These are phyloP conservation scores for Bovichtus variegatus DNA, from an alignment of 2,797 vertebrate genomes.

Conservation along the genomic window DNA sequence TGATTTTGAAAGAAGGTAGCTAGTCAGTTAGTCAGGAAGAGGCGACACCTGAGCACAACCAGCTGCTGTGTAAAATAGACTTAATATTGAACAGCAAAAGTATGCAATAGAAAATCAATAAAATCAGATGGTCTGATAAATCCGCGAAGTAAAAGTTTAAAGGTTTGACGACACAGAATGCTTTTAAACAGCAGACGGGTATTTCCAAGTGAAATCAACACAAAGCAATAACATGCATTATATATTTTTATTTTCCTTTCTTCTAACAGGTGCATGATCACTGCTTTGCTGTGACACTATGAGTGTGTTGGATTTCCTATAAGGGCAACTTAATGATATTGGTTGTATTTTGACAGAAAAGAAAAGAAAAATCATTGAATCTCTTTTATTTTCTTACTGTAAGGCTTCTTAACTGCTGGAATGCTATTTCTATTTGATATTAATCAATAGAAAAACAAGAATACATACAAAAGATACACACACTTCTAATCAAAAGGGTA, in stretches of 20 bases:
- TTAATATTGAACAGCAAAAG: neutral
- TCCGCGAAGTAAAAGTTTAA: neutral
- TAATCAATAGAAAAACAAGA: neutral
- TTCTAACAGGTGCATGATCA: neutral
- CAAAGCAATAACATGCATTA: neutral
- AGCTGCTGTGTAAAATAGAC: conserved; percentile 14
- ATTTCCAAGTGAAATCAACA: neutral
- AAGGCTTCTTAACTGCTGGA: conserved; percentile 9
- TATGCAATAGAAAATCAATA: neutral
- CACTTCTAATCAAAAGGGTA: neutral
- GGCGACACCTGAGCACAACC: neutral
- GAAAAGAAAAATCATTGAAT: neutral
- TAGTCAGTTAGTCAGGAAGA: conserved; percentile 11
- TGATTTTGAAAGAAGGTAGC: conserved; percentile 6
- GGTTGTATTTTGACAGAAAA: neutral
- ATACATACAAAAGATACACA: neutral
- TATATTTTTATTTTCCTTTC: neutral
- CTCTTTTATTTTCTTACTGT: neutral
- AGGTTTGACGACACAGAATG: neutral
- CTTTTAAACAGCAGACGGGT: neutral
- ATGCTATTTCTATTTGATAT: neutral
- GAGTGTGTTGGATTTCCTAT: neutral
- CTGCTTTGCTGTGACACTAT: neutral
- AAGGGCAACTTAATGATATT: neutral
- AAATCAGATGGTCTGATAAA: neutral